A percentile compares a stretch with the other conserved stretches of the same genome.
Evolutionary conservation across 2,797 vertebrate species (phyloP).

Genomic region (Chloroceryle amazona): DNA sequence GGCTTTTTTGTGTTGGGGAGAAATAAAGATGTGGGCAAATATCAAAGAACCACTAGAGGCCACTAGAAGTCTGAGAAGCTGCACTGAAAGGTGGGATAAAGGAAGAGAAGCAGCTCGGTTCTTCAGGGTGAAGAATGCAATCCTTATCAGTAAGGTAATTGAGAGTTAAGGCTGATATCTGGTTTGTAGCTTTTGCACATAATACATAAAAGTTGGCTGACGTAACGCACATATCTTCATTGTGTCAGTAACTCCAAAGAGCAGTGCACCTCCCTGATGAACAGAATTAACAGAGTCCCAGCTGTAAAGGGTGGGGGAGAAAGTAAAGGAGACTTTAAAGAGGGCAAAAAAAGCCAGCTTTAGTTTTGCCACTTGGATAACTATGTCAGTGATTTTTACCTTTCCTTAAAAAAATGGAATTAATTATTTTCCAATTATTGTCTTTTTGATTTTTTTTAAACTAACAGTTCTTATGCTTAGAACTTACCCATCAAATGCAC

Average conservation of each 20-base stretch:
- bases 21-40: background rate
- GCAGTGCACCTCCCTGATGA: background rate
- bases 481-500: background rate
- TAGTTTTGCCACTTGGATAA: background rate
- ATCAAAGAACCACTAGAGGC: slow-evolving; percentile 41
- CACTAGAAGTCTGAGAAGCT: background rate
- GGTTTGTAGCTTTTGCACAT: background rate
- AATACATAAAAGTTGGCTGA: background rate
- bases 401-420: background rate
- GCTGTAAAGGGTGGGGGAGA: rapidly evolving
- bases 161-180: background rate
- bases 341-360: background rate
- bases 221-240: background rate
- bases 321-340: background rate
- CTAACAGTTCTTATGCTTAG: background rate
- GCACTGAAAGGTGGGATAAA: background rate
- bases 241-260: background rate
- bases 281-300: background rate
- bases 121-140: background rate
- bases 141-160: background rate
- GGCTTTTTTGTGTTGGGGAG: background rate
- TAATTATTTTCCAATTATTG: background rate
- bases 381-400: background rate
- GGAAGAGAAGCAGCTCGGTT: background rate
- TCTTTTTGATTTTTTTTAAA: background rate